A percentile compares a stretch with the other conserved stretches of the same genome.
These are phyloP conservation scores for Pyrgilauda ruficollis DNA, from an alignment of 2,113 vertebrate genomes.

Conservation along the genomic window DNA sequence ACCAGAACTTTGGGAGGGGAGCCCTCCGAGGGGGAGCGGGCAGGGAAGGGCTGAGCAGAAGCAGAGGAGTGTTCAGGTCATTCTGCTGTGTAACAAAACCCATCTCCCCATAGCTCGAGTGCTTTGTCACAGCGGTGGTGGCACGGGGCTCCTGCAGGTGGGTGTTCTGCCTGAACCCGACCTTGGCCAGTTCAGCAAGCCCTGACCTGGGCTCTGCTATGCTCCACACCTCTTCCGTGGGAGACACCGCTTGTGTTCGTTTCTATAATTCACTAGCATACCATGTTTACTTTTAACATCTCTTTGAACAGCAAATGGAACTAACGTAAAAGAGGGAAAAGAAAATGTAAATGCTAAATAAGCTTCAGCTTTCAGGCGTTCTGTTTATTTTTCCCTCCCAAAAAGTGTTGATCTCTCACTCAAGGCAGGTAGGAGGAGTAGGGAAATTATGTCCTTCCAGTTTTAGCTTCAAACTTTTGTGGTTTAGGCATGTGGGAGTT, in stretches of 20 bases:
- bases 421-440: background rate
- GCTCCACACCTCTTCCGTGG: background rate
- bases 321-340: background rate
- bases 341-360: background rate
- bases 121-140: background rate
- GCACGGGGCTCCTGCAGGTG: background rate
- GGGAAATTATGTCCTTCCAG: background rate
- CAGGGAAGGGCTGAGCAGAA: background rate
- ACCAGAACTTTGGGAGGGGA: background rate
- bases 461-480: background rate
- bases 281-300: background rate
- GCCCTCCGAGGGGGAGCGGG: background rate
- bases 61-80: background rate
- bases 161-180: accelerated
- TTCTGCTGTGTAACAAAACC: background rate
- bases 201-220: background rate
- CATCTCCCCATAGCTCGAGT: background rate
- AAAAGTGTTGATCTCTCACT: background rate
- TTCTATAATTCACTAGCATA: background rate
- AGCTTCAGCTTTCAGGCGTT: background rate
- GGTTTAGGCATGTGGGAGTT: background rate
- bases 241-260: background rate
- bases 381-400: background rate
- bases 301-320: background rate
- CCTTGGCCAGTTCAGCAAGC: background rate